These are phyloP conservation scores for Aproaerema taeniolella DNA, from an alignment of 2,888 invertebrate genomes.

Conservation along the genomic window DNA sequence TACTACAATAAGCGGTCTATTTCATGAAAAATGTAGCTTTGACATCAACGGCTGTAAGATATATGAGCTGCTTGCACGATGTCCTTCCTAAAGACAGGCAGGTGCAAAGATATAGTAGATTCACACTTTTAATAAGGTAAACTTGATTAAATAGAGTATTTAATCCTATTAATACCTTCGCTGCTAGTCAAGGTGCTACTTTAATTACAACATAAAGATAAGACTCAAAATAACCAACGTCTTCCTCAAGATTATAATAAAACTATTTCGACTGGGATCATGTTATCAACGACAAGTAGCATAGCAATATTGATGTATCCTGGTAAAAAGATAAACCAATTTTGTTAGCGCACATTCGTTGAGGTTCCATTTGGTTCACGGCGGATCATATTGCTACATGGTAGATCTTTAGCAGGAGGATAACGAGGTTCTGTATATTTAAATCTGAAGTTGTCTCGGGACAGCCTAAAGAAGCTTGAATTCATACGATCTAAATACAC, in stretches of 20 bases:
- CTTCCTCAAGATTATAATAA: conserved; percentile 19
- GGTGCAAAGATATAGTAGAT: conserved; percentile 7
- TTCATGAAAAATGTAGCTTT: no score
- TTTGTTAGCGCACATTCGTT: no score
- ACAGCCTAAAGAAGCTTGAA: conserved; percentile 44
- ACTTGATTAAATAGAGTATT: conserved; percentile 16
- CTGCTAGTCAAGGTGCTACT: conserved; percentile 27
- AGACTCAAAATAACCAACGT: conserved; percentile 6
- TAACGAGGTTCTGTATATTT: no score
- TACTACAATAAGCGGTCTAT: no score
- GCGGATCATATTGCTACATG: no score
- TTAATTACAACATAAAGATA: conserved; percentile 25
- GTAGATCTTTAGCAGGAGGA: no score
- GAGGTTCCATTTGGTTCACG: no score
- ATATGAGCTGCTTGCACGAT: no score
- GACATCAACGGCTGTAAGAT: no score
- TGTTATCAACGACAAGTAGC: conserved; percentile 17
- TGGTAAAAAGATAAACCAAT: no score
- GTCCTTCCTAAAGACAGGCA: conserved; percentile 7
- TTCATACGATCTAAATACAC: conserved; percentile 66
- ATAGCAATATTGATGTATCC: no score
- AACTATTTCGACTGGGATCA: conserved; percentile 26
- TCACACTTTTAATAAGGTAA: conserved; percentile 10
- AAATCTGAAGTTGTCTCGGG: conserved; percentile 9
- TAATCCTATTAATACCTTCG: conserved; percentile 22